Base-by-base conservation (phyloP, 2,888 invertebrate species). In the Dyspetes luteomarginatus region DNA sequence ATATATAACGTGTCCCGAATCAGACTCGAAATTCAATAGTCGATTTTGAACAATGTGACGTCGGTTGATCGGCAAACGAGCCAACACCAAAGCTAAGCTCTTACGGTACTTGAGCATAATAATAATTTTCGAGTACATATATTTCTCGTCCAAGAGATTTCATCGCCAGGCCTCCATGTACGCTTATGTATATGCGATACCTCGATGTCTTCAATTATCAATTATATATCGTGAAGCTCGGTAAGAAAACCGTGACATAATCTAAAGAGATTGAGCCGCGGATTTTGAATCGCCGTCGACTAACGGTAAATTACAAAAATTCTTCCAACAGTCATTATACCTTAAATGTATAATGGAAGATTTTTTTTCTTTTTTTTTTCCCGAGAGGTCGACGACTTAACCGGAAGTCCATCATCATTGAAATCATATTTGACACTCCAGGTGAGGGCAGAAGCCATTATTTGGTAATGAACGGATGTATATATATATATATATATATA, bases 121-220 rank as follows among this genome's bases (percentile, higher is more conserved):
- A 19, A 56, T n/a, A n/a, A n/a, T n/a, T n/a, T n/a, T n/a, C n/a
- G n/a, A 22, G 36, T 5, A 1, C 7, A 43, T 30, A 19, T 30
- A 26, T 24, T 17, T 4, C 22, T 19, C 12, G 12, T 22, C 24
- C 43, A 19, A 15, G 22, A 15, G 62, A 48, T 48, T 48, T 17
- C 17, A 48, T 36, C 17, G 17, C 17, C 2, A 15, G 17, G 48
- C 5, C 48, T 48, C 48, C 2, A 36, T n/a, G n/a, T n/a, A 2
- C 36, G 36, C 12, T 36, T 36, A 12, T 36, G 36, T n/a, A n/a
- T n/a, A 12, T n/a, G 43, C 58, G 28, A 71, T 71, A 60, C 30
- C 28, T 36, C 41, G n/a, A n/a, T n/a, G n/a, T 2, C 28, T 76
- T 76, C 60, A 68, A 76, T 76, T 68, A 68, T 64, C 75, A 60